Percentiles rank a stretch among this genome's conserved stretches.
These are phyloP conservation scores for Drosophila sp. DNA, from an alignment of 1,140 invertebrate species.

Conservation along the genomic window DNA sequence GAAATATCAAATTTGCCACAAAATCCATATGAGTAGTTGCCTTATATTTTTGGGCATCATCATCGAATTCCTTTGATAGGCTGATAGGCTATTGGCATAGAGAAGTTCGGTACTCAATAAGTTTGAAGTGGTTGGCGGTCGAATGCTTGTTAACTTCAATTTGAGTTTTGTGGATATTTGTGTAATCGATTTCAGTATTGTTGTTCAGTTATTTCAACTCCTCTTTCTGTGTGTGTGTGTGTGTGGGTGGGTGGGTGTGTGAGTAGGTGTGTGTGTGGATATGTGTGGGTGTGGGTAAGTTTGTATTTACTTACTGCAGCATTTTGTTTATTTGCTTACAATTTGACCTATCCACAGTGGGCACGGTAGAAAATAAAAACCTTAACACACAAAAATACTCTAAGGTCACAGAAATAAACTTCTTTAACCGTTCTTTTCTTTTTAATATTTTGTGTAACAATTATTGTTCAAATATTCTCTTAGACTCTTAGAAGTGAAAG, in stretches of 20 bases:
- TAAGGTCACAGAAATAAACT: neutral
- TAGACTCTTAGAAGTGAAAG: too few species aligned
- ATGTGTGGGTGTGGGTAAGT: constrained; percentile 15
- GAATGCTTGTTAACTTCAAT: constrained; percentile 15
- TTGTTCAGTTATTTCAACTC: constrained; percentile 11
- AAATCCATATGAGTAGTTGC: constrained; percentile 32
- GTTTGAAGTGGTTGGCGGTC: constrained; percentile 13
- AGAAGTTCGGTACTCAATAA: neutral
- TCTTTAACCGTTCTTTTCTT: too few species aligned
- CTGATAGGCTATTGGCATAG: neutral
- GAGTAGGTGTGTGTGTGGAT: constrained; percentile 13
- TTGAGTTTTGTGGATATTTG: constrained; percentile 44
- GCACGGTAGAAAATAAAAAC: too few species aligned
- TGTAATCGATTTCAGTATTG: constrained; percentile 52
- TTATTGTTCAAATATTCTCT: too few species aligned
- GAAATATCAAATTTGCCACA: constrained; percentile 32
- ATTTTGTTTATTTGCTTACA: constrained; percentile 41
- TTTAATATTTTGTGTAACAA: neutral
- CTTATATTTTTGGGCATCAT: constrained; percentile 27
- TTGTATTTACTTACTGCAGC: constrained; percentile 36
- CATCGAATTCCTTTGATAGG: neutral
- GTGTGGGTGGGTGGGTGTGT: too few species aligned
- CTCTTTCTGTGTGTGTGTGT: constrained; percentile 14
- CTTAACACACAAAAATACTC: neutral
- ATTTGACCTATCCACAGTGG: constrained; percentile 33